Evolutionary conservation across 2,113 vertebrate genomes (phyloP), one percentile per base, ranked within the genome.

Genomic region (Opisthocomus hoazin): DNA sequence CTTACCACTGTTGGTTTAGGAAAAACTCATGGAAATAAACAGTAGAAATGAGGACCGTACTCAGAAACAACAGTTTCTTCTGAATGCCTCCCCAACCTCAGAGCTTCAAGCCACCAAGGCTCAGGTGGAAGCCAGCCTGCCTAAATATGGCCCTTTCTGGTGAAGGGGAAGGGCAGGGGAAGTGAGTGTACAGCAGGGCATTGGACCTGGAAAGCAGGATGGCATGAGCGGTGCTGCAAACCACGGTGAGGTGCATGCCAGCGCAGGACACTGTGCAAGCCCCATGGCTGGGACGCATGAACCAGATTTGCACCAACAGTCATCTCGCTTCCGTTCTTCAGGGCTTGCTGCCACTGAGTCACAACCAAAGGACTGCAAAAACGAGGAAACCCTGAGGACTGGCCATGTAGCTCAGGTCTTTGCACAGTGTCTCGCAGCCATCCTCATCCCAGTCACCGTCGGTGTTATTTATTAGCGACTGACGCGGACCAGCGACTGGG

Each of bases 241-340:
- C 45, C 37, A 23, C 3, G 4, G 13, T 32, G 50, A 32, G 4
- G 1, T 22, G 22, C 32, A 9, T 8, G 21, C 32, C 75, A 19
- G n/a, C 1, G 2, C 39, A 79, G 41, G 51, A 30, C 9, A 2
- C 10, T 4, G 2, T 22, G 20, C 41, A n/a, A 51, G 39, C 15
- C 20, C 26, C 7, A 0, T 5, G 5, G 3, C 53, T 41, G 21
- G 34, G 53, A 23, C 15, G 21, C 50, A 7, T 63, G 21, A 60
- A 73, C 41, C 16, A 37, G 12, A 36, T 78, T 26, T 50, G 13
- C 9, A 58, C 15, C 53, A 53, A 12, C 9, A 39, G 1, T 27
- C 39, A 32, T 12, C 32, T 76, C 57, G 22, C 7, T 58, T 15
- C 36, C 56, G 34, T 75, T 46, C 41, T 61, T 81, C 48, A 56